These are phyloP conservation scores for Tetrapedia diversipes DNA, from an alignment of 2,888 invertebrate genomes.

Conservation along the genomic window DNA sequence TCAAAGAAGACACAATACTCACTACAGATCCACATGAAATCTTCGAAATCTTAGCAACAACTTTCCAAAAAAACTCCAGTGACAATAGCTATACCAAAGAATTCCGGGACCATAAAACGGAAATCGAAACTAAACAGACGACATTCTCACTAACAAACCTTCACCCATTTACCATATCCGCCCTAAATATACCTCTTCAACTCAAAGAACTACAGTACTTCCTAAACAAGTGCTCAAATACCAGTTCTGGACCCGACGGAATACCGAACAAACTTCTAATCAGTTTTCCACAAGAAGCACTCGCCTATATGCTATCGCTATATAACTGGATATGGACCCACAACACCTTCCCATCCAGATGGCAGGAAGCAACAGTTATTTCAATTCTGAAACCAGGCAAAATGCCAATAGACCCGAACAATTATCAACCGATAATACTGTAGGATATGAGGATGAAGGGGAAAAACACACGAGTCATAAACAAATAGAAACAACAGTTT, in stretches of 20 bases:
- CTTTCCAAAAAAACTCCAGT: constrained; percentile 9
- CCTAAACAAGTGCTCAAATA: not conserved
- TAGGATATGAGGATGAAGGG: too few relatives aligned
- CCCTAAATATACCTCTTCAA: not conserved
- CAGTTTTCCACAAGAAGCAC: too few relatives aligned
- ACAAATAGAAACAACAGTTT: too few relatives aligned
- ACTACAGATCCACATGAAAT: constrained; percentile 3
- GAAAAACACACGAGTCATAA: too few relatives aligned
- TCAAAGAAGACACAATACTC: not conserved
- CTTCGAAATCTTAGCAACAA: not conserved
- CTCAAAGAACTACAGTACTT: not conserved
- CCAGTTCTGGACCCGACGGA: constrained; percentile 13
- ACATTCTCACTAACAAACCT: not conserved
- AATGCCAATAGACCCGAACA: not conserved
- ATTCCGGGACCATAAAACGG: not conserved
- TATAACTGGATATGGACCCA: constrained; percentile 5
- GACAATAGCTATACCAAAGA: not conserved
- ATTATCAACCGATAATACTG: constrained; percentile 24
- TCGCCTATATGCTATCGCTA: not conserved
- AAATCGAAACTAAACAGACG: not conserved
- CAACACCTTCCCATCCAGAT: not conserved
- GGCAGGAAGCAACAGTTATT: constrained; percentile 3
- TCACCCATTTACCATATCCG: not conserved
- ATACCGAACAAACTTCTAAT: too few relatives aligned
- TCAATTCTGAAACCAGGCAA: constrained; percentile 18